phyloP scores from a whole-genome alignment of 1,140 invertebrate species.

The Zaprionus inermis region DNA sequence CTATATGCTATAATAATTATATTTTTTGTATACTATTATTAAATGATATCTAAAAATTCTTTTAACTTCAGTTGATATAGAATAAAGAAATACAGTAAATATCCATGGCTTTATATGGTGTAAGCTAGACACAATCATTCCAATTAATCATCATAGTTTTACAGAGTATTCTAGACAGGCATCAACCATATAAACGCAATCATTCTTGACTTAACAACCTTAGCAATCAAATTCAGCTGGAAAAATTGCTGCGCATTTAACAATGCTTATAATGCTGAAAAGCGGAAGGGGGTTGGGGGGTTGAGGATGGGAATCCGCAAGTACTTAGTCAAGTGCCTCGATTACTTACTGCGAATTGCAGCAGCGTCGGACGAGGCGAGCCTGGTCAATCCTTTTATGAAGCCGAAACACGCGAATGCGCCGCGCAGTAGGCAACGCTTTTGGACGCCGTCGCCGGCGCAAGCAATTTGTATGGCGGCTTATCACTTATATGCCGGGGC shows the following conservation, averaged over 20 bases:
- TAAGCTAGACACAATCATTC: too few relatives aligned
- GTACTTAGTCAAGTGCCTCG: neutral
- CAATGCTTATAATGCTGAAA: neutral
- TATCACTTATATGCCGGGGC: constrained; percentile 68
- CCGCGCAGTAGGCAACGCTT: constrained; percentile 30
- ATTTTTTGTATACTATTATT: too few relatives aligned
- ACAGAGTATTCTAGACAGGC: too few relatives aligned
- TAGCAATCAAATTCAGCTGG: neutral
- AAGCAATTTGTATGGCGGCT: constrained; percentile 72
- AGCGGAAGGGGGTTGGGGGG: neutral
- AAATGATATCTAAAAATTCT: too few relatives aligned
- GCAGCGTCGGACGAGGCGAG: neutral
- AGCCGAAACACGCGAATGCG: constrained; percentile 48
- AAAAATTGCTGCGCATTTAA: neutral
- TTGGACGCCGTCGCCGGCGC: constrained; percentile 31
- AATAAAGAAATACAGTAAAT: too few relatives aligned
- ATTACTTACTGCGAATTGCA: constrained; percentile 8
- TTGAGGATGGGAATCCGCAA: neutral
- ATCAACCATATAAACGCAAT: too few relatives aligned
- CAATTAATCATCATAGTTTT: too few relatives aligned
- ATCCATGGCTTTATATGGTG: too few relatives aligned
- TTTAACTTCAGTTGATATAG: too few relatives aligned
- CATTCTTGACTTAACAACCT: too few relatives aligned
- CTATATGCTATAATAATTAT: too few relatives aligned
- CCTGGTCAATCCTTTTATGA: constrained; percentile 48